Conservation (phyloP, 2,888 invertebrate genomes). For the Thalpophila matura region DNA sequence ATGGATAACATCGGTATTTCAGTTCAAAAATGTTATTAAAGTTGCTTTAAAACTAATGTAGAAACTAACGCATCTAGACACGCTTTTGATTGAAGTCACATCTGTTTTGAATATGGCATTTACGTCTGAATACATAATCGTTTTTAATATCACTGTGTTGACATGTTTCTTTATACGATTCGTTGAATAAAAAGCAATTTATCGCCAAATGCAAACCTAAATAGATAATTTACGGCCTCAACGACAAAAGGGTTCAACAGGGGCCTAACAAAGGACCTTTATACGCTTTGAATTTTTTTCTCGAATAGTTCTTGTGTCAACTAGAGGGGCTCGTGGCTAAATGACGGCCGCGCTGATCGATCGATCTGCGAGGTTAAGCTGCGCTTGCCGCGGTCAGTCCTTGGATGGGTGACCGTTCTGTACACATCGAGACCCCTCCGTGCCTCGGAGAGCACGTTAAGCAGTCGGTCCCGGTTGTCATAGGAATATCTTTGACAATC, state of each 20-base stretch:
- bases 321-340: too few relatives aligned
- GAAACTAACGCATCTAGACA: conserved; percentile 19
- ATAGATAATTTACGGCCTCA: conserved; percentile 86
- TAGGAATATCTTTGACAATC: too few relatives aligned
- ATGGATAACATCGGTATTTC: conserved; percentile 71
- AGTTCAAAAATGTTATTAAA: conserved; percentile 60
- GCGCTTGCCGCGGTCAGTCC: too few relatives aligned
- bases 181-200: conserved; percentile 83
- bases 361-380: too few relatives aligned
- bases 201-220: conserved; percentile 84
- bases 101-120: conserved; percentile 31
- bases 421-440: too few relatives aligned
- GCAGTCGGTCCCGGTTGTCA: too few relatives aligned
- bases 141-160: conserved; percentile 71
- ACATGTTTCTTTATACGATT: conserved; percentile 73
- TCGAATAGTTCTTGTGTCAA: conserved; percentile 75
- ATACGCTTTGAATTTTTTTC: conserved; percentile 44
- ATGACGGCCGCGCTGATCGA: too few relatives aligned
- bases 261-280: conserved; percentile 54
- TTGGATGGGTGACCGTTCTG: too few relatives aligned
- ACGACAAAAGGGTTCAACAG: conserved; percentile 79
- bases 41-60: conserved; percentile 39
- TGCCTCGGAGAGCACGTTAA: too few relatives aligned
- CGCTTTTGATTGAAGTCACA: conserved; percentile 45
- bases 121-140: conserved; percentile 24